These are phyloP conservation scores for Chinchilla lanigera DNA, from an alignment of 2,113 vertebrate genomes.

Conservation along the genomic window DNA sequence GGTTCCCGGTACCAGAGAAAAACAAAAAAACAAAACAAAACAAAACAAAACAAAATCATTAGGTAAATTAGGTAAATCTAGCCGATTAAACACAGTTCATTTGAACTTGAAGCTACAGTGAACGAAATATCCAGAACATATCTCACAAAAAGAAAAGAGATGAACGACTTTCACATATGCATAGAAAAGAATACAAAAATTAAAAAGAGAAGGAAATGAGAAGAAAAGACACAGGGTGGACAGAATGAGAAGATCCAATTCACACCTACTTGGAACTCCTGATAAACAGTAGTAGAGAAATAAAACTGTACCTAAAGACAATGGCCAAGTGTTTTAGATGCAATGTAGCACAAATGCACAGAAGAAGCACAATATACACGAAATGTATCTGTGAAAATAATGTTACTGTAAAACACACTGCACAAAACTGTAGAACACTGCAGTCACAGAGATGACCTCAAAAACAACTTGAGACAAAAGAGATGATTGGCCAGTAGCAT, in stretches of 20 bases:
- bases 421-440: background rate
- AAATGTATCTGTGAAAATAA: background rate
- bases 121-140: background rate
- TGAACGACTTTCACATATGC: background rate
- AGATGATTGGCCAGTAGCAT: background rate
- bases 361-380: background rate
- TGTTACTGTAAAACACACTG: background rate
- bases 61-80: background rate
- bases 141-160: background rate
- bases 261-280: background rate
- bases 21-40: too few species aligned
- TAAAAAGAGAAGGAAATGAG: background rate
- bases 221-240: background rate
- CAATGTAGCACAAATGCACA: background rate
- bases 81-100: background rate
- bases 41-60: too few species aligned
- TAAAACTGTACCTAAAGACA: background rate
- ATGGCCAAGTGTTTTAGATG: background rate
- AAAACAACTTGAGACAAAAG: background rate
- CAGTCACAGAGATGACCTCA: conserved; percentile 42
- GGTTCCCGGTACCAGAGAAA: too few species aligned
- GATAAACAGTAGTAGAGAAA: background rate
- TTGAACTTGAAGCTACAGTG: background rate
- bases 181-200: background rate
- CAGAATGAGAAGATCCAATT: background rate